These are phyloP conservation scores for Chironomus riparius DNA, from an alignment of 2,888 invertebrate genomes.

Conservation along the genomic window DNA sequence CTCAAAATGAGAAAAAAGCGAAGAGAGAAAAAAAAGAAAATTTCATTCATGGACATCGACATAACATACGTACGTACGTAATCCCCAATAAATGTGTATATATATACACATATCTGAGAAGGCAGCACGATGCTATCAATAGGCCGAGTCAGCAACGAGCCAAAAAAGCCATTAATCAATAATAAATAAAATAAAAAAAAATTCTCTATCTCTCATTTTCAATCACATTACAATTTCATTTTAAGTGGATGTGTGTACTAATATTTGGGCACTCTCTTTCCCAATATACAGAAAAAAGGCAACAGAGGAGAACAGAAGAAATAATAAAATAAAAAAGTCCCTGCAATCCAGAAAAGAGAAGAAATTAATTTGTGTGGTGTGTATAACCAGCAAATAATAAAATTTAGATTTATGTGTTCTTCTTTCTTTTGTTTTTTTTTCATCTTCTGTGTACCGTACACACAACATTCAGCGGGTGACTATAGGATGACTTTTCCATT, in stretches of 20 bases:
- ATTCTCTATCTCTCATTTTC: slow-evolving; percentile 18
- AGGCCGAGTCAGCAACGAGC: slow-evolving; percentile 14
- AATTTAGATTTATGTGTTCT: slow-evolving; percentile 24
- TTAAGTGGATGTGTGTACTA: slow-evolving; percentile 24
- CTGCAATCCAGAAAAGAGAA: slow-evolving; percentile 1
- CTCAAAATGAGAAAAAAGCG: not conserved
- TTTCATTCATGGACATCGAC: slow-evolving; percentile 25
- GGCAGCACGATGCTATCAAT: slow-evolving; percentile 6
- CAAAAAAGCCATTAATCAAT: slow-evolving; percentile 25
- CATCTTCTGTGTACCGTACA: too few relatives aligned
- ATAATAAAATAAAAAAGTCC: not conserved
- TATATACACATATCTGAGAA: not conserved
- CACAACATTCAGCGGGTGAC: not conserved
- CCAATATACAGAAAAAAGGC: not conserved
- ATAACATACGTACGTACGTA: not conserved
- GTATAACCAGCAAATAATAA: slow-evolving; percentile 23
- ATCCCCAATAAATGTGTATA: not conserved
- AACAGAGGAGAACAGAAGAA: not conserved
- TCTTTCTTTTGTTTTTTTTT: not conserved
- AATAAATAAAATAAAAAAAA: slow-evolving; percentile 19
- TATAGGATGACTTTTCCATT: not conserved
- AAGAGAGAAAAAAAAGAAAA: not conserved
- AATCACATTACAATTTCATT: slow-evolving; percentile 27
- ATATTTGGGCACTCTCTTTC: slow-evolving; percentile 16
- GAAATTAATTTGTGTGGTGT: slow-evolving; percentile 25